These are phyloP conservation scores for Blastomussa wellsi DNA, from an alignment of 92 coral and sea anemone species.

Conservation along the genomic window DNA sequence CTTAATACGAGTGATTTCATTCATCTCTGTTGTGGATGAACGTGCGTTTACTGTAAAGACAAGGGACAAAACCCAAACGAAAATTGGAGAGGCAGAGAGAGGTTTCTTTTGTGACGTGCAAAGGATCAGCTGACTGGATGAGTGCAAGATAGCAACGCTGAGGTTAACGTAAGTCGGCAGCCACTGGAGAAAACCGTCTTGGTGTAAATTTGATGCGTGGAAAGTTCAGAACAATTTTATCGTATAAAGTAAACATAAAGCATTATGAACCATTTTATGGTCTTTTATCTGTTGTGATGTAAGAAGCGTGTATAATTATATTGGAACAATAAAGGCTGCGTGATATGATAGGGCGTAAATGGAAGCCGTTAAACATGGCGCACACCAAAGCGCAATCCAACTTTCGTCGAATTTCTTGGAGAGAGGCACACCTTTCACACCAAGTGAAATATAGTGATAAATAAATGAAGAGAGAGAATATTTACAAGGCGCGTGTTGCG, in stretches of 20 bases:
- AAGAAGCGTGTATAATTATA: not conserved
- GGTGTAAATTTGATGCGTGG: not conserved
- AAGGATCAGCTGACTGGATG: not conserved
- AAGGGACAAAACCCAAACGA: not conserved
- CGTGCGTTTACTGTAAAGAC: not conserved
- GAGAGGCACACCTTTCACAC: not conserved
- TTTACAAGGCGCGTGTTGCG: not conserved
- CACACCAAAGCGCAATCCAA: not conserved
- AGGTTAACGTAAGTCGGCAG: not conserved
- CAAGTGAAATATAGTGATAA: not conserved
- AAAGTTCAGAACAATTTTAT: not conserved
- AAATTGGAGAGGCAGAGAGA: not conserved
- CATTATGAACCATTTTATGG: no score
- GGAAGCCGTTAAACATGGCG: not conserved
- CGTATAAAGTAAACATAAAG: no score
- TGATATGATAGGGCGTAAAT: not conserved
- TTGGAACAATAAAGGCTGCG: not conserved
- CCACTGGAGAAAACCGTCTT: not conserved
- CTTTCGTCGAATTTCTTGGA: not conserved
- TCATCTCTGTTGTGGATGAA: not conserved
- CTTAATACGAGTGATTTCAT: not conserved
- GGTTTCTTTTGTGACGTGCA: not conserved
- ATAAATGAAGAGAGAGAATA: not conserved
- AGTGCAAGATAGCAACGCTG: not conserved
- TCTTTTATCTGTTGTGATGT: not conserved